A percentile compares a stretch with the other conserved stretches of the same genome.
Conservation (phyloP, 2,113 vertebrate genomes). For the Illadopsis cleaveri region DNA sequence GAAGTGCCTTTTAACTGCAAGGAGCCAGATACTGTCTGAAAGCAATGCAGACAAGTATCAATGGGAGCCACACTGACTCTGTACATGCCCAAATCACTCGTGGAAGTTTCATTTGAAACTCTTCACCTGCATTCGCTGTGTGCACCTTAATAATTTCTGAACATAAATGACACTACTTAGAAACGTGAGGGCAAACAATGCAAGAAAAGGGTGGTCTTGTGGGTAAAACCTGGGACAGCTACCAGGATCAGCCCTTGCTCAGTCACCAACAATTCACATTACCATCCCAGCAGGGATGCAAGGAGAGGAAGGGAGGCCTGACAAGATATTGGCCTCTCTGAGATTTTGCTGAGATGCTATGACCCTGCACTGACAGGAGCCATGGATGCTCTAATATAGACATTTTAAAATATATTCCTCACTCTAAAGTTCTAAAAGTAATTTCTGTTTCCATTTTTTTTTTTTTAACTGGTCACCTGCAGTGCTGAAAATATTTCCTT, state of each 20-base stretch:
- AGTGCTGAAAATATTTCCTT: not conserved
- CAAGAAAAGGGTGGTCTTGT: not conserved
- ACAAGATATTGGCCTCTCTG: not conserved
- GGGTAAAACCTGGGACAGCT: not conserved
- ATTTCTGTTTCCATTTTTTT: not conserved
- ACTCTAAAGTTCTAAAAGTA: not conserved
- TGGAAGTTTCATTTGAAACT: not conserved
- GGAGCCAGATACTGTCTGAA: not conserved
- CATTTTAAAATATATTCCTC: not conserved
- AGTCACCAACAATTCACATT: not conserved
- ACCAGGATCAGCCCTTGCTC: not conserved
- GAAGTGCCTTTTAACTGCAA: not conserved
- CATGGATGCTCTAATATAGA: accelerated
- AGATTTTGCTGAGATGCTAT: not conserved
- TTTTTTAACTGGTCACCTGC: not conserved
- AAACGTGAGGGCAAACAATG: not conserved
- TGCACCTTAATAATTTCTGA: not conserved
- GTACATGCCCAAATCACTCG: not conserved
- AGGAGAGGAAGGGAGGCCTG: not conserved
- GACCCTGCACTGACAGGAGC: not conserved
- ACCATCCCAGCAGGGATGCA: not conserved
- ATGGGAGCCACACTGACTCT: not conserved
- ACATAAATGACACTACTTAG: not conserved
- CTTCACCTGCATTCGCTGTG: not conserved
- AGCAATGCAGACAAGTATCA: not conserved